phyloP scores from a whole-genome alignment of 2,888 invertebrate species.

The Hypomecis punctinalis region DNA sequence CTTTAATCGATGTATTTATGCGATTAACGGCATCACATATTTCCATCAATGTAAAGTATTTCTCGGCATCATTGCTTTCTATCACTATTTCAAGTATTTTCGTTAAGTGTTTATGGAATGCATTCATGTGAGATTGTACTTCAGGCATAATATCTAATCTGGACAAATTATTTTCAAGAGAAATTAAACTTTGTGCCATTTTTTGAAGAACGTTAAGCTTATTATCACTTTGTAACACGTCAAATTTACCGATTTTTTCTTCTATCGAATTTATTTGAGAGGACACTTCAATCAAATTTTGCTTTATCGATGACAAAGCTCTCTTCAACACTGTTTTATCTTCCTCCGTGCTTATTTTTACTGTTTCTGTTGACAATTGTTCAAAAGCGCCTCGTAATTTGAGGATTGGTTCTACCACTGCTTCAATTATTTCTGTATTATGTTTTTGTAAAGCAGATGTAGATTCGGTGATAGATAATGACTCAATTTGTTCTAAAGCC shows the following conservation, averaged over 20 bases:
- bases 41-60: constrained; percentile 72
- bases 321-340: constrained; percentile 63
- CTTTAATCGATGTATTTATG: constrained; percentile 66
- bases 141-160: constrained; percentile 61
- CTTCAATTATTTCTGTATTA: constrained; percentile 87
- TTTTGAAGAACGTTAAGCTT: constrained; percentile 75
- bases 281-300: constrained; percentile 68
- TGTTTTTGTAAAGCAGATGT: constrained; percentile 66
- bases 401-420: constrained; percentile 86
- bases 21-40: constrained; percentile 72
- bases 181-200: constrained; percentile 77
- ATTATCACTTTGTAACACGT: constrained; percentile 75
- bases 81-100: constrained; percentile 84
- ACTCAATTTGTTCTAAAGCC: constrained; percentile 77
- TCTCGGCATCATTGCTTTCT: constrained; percentile 75
- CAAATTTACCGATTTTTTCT: constrained; percentile 66
- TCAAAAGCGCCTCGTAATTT: constrained; percentile 87
- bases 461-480: constrained; percentile 83
- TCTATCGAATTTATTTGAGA: constrained; percentile 63
- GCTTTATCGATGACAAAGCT: constrained; percentile 63
- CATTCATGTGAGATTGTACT: constrained; percentile 62
- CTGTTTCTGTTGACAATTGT: constrained; percentile 64
- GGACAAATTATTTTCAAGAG: constrained; percentile 72
- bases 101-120: constrained; percentile 81
- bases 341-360: constrained; percentile 58